Base-by-base conservation (phyloP, 2,797 vertebrate species). In the Squalus acanthias region DNA sequence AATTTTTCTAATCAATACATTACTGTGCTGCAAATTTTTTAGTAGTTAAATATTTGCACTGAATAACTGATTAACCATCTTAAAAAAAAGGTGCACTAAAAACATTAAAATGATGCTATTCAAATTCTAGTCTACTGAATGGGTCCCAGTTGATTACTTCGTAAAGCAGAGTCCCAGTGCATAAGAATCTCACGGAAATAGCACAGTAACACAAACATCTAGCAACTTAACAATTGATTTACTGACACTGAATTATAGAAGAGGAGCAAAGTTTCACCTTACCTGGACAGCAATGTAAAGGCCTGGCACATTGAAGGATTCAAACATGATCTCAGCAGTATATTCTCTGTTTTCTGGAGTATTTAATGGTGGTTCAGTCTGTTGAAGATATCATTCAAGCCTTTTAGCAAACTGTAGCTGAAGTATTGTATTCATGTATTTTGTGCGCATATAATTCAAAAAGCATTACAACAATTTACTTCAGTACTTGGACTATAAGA, bases 271-370 rank as follows among this genome's bases (percentile, higher is more conserved):
- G 39, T 89, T 26, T 96, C 24, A 70, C 67, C 97, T 96, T 97
- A 99, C 99, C 99, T 99, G 99, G 96, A 99, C 99, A 96, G 99
- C 99, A 96, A 99, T 99, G 97, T 99, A 99, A 97, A 99, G 98
- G 50, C 99, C 99, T 8, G 99, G 99, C 96, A 99, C 98, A 2
- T 99, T 99, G 98, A 99, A 99, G 82, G 99, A 99, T 97, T 99
- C 98, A 6, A 99, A 99, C 99, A 99, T 99, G 97, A 99, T 99
- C 98, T 99, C 99, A 96, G 98, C 99, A 95, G 99, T 99, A 97
- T 99, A 99, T 98, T 99, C 98, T 97, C 98, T 98, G 96, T 99
- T 99, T 98, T 99, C 98, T 96, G 98, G 98, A 96, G 99, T 99
- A 98, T 99, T 99, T 97, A 99, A 97, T 96, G 99, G 98, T 96